These are phyloP conservation scores for Scotopteryx bipunctaria DNA, from an alignment of 2,888 invertebrate species.

Conservation along the genomic window DNA sequence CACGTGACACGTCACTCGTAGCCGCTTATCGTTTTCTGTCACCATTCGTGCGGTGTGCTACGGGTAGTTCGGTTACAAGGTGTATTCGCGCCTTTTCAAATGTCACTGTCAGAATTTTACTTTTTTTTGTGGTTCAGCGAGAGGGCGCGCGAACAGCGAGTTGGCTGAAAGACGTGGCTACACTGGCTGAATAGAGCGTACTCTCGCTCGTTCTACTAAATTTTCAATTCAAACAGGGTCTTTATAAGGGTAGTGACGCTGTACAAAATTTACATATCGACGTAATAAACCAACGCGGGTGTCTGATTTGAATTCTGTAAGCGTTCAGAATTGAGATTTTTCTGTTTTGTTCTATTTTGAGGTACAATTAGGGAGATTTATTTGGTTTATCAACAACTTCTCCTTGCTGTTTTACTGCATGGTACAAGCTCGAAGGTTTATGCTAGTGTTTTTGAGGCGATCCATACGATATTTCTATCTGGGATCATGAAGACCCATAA, in stretches of 20 bases:
- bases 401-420: background rate
- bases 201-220: slow-evolving; percentile 79
- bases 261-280: slow-evolving; percentile 82
- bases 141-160: slow-evolving; percentile 65
- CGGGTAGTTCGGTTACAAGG: slow-evolving; percentile 11
- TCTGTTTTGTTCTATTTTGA: slow-evolving; percentile 40
- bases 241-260: slow-evolving; percentile 83
- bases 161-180: slow-evolving; percentile 79
- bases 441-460: too few relatives aligned
- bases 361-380: slow-evolving; percentile 29
- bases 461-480: too few relatives aligned
- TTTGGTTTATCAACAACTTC: slow-evolving; percentile 8
- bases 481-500: too few relatives aligned
- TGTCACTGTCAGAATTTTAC: slow-evolving; percentile 27
- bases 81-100: slow-evolving; percentile 21
- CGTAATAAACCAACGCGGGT: slow-evolving; percentile 78
- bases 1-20: slow-evolving; percentile 58
- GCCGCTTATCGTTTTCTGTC: slow-evolving; percentile 42
- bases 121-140: slow-evolving; percentile 41
- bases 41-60: slow-evolving; percentile 28
- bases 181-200: slow-evolving; percentile 74
- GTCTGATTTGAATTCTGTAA: slow-evolving; percentile 76
- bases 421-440: too few relatives aligned
- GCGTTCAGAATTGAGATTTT: slow-evolving; percentile 59
- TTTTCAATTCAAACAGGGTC: slow-evolving; percentile 83